Percentiles rank a stretch among this genome's conserved stretches.
Evolutionary conservation across 2,888 invertebrate genomes (phyloP).

Genomic region (Pandemis heparana): DNA sequence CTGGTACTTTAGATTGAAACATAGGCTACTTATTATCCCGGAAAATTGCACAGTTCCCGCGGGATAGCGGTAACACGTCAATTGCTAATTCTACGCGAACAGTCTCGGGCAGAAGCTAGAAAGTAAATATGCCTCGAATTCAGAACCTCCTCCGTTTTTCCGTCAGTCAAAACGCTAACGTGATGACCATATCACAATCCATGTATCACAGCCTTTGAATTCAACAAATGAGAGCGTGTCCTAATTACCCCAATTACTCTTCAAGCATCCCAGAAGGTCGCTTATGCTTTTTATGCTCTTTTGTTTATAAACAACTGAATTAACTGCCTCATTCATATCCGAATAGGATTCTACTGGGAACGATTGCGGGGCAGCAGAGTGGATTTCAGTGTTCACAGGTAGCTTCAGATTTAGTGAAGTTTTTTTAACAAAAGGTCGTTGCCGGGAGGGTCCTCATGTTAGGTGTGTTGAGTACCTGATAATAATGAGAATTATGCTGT

Average conservation of each 20-base stretch:
- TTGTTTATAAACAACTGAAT: not conserved
- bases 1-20: no score
- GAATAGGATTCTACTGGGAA: not conserved
- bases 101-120: no score
- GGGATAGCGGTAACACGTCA: no score
- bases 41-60: no score
- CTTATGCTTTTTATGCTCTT: not conserved
- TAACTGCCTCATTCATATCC: constrained; percentile 3
- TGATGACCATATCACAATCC: no score
- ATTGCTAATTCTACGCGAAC: no score
- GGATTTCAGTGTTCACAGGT: not conserved
- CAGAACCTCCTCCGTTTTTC: no score
- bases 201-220: not conserved
- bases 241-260: constrained; percentile 13
- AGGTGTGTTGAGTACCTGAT: no score
- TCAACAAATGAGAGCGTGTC: not conserved
- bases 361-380: not conserved
- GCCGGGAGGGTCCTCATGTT: not conserved
- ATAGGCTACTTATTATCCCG: no score
- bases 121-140: no score
- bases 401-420: not conserved
- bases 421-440: not conserved
- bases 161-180: no score
- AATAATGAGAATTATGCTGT: not conserved
- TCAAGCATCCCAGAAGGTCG: not conserved